Evolutionary conservation across 2,888 invertebrate species (phyloP), one percentile per base, ranked within the genome.

Genomic region (Eupithecia subfuscata): DNA sequence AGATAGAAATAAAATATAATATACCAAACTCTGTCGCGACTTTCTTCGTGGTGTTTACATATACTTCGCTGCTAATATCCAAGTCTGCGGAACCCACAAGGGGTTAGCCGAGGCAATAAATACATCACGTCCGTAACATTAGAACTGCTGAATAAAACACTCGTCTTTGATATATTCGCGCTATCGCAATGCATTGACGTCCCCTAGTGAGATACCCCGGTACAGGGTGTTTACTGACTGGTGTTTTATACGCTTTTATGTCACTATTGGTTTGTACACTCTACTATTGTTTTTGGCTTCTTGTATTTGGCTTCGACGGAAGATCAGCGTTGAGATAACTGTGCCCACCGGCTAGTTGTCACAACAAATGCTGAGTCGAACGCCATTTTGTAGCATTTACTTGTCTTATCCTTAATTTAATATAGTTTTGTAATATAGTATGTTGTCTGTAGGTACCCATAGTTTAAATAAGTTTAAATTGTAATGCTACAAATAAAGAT

Each of bases 101-200:
- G 68, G 68, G 68, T 45, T 68, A 25, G 40, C 25, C 77, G 40
- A 86, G 25, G 87, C 86, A 84, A 87, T 89, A 87, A 89, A 92
- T 93, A 93, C 91, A 91, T 92, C 92, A 90, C 78, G 89, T 88
- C 89, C 80, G 78, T 82, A 70, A 78, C 78, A 77, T 77, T 75
- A 77, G 75, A 69, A 70, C 75, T 74, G 25, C 77, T 91, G 91
- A 92, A 92, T 92, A 92, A 92, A 91, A 90, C 87, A 92, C 85
- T 85, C 89, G 90, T 92, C 91, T 91, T 91, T 91, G 92, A 92
- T 85, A 91, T 90, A 92, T 91, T 86, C 86, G 85, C 88, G 88
- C 88, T 87, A 90, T 88, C 89, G 82, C 83, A 86, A 88, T 86
- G 83, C 87, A 86, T 86, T 86, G 87, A 86, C 70, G 86, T 81